phyloP scores from a whole-genome alignment of 2,113 vertebrate genomes.

The Pipa parva region DNA sequence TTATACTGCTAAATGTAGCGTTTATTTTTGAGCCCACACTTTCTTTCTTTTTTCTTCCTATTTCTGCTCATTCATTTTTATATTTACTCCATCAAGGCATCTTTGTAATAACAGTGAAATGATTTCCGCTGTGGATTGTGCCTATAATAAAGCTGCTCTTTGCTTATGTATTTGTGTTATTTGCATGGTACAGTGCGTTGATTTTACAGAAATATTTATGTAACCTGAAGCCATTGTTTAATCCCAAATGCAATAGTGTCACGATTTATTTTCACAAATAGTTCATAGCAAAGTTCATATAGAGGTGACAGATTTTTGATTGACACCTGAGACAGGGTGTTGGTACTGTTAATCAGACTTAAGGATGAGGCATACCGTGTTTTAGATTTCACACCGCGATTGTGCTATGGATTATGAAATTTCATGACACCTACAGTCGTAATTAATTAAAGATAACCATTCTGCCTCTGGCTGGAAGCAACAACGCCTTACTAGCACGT shows the following conservation, averaged over 20 bases:
- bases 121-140: too few relatives aligned
- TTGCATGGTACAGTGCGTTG: background rate
- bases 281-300: conserved; percentile 59
- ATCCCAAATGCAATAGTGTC: conserved; percentile 16
- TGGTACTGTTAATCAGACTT: conserved; percentile 72
- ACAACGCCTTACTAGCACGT: conserved; percentile 61
- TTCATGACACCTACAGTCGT: conserved; percentile 70
- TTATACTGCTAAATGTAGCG: too few relatives aligned
- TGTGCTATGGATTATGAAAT: conserved; percentile 76
- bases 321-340: conserved; percentile 66
- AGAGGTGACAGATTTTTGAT: conserved; percentile 56
- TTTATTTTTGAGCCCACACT: too few relatives aligned
- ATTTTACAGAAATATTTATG: conserved; percentile 31
- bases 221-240: conserved; percentile 32
- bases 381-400: conserved; percentile 73
- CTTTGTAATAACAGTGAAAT: too few relatives aligned
- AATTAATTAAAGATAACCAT: conserved; percentile 66
- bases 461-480: conserved; percentile 58
- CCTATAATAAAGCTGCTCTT: too few relatives aligned
- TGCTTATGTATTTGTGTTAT: conserved; percentile 32
- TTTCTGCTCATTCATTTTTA: too few relatives aligned
- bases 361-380: conserved; percentile 67
- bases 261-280: conserved; percentile 46
- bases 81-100: too few relatives aligned
- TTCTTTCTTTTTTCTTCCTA: too few relatives aligned